Base-by-base conservation (phyloP, 2,888 invertebrate genomes). In the Rugalucina vietnamica region DNA sequence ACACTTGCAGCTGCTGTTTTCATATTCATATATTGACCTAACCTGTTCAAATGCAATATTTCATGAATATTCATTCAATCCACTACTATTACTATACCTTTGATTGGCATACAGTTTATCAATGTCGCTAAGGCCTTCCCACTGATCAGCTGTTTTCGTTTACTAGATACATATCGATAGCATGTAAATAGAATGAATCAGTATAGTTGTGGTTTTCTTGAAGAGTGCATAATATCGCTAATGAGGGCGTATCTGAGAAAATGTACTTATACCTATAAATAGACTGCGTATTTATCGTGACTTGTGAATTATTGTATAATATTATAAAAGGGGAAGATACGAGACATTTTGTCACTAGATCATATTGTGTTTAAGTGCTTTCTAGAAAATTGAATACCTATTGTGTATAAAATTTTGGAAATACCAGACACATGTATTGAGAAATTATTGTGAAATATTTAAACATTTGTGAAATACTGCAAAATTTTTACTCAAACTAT, bases 211-310 rank as follows among this genome's bases (percentile, higher is more conserved):
- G n/a, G n/a, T n/a, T n/a, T n/a, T n/a, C n/a, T n/a, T n/a, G 65
- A 65, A 32, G 5, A 34, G 65, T 34, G 24, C 34, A 34, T 65
- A 57, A 34, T 65, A 8, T 5, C 21, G 60, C 34, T 60, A 12
- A 65, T 65, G 65, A 65, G 65, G 65, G 65, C 65, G 65, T 65
- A 65, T 34, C 65, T 65, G 65, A 34, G 65, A 65, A 65, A 65
- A 65, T 34, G 65, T 65, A 65, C 65, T 65, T 65, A 18, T 21
- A 34, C 65, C 65, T 65, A 65, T 65, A 65, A 65, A 65, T 65
- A 65, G 65, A 65, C 34, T 34, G 65, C 18, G 65, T 65, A 65
- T 65, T 65, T 32, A 29, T 65, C 34, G 65, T 32, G 65, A 65
- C 65, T 34, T 18, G 32, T 34, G 8, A 65, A 29, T 29, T n/a